Evolutionary conservation across 2,797 vertebrate species (phyloP).

Genomic region (Gila robusta): DNA sequence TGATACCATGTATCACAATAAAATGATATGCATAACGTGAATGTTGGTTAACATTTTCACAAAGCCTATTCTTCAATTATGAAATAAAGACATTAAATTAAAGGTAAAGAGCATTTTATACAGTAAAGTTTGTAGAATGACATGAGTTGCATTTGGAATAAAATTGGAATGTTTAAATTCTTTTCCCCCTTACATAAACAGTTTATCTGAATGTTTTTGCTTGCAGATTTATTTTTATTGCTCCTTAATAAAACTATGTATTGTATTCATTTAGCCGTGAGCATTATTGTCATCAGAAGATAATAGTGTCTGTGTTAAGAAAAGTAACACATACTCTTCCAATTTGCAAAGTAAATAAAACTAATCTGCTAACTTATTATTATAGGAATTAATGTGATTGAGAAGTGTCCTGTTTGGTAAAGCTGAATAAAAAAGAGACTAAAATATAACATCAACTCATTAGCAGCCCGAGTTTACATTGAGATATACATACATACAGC

Average conservation of each 20-base stretch:
- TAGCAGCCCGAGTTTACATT: not conserved
- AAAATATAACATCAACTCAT: not conserved
- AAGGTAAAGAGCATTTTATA: not conserved
- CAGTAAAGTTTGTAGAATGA: not conserved
- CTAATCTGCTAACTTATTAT: not conserved
- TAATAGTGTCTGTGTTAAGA: not conserved
- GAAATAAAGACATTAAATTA: slow-evolving; percentile 4
- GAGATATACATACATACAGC: not conserved
- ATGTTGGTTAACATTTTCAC: not conserved
- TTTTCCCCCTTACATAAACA: not conserved
- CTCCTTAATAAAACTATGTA: not conserved
- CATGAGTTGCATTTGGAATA: not conserved
- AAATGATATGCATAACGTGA: not conserved
- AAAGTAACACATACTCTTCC: not conserved
- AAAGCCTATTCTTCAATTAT: not conserved
- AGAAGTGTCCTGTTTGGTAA: not conserved
- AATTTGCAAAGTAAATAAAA: not conserved
- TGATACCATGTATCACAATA: not conserved
- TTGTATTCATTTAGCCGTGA: not conserved
- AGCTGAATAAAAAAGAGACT: not conserved
- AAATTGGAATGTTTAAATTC: not conserved
- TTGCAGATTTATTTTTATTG: not conserved
- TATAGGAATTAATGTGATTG: not conserved
- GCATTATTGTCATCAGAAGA: not conserved
- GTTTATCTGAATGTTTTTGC: not conserved